Evolutionary conservation across 2,888 invertebrate species (phyloP).

Genomic region (Deilephila porcellus): DNA sequence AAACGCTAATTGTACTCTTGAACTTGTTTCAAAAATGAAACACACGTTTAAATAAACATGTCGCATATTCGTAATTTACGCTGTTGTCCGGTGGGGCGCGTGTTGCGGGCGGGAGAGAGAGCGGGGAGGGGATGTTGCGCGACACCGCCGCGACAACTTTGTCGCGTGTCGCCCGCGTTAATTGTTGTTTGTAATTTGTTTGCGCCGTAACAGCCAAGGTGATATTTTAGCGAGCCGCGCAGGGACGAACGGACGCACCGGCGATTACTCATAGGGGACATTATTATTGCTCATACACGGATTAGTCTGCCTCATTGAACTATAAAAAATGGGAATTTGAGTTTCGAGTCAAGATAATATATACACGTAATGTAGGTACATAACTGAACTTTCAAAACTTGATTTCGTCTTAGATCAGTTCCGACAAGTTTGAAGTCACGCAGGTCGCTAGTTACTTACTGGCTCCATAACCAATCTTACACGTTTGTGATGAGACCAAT

Average conservation of each 20-base stretch:
- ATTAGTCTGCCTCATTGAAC: background rate
- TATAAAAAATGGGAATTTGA: background rate
- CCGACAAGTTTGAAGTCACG: too few relatives aligned
- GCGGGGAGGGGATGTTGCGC: constrained; percentile 35
- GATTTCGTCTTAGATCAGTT: too few relatives aligned
- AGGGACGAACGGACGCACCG: constrained; percentile 10
- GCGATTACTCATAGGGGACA: background rate
- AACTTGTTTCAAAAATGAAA: constrained; percentile 15
- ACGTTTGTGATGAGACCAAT: too few relatives aligned
- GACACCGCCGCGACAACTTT: constrained; percentile 52
- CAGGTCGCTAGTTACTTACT: too few relatives aligned
- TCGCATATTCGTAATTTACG: constrained; percentile 16
- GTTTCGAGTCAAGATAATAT: too few relatives aligned
- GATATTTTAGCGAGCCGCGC: constrained; percentile 67
- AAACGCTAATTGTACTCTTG: constrained; percentile 11
- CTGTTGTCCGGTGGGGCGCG: background rate
- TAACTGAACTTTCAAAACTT: too few relatives aligned
- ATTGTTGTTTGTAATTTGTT: constrained; percentile 79
- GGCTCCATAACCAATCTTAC: too few relatives aligned
- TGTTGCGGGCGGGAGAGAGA: background rate
- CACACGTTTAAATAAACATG: constrained; percentile 9
- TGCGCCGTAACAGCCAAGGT: constrained; percentile 63
- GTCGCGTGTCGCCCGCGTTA: constrained; percentile 58
- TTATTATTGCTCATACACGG: background rate
- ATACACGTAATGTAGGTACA: too few relatives aligned